Evolutionary conservation across 2,113 vertebrate species (phyloP).

Genomic region (Antechinus flavipes): DNA sequence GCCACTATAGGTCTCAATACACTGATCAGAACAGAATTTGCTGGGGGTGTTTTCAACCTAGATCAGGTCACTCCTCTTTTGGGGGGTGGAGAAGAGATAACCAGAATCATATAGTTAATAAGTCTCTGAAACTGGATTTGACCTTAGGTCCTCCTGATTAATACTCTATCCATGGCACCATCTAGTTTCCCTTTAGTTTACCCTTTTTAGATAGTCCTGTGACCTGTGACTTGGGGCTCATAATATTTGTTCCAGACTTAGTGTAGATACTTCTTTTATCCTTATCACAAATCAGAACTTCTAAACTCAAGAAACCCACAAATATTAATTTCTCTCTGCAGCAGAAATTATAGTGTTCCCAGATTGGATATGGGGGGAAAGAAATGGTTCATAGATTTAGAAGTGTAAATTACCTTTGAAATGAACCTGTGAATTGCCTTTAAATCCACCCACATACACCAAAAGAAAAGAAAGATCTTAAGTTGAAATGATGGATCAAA

Average conservation of each 20-base stretch:
- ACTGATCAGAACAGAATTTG: not conserved
- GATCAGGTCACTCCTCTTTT: not conserved
- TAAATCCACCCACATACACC: not conserved
- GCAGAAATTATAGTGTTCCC: not conserved
- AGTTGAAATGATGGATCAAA: not conserved
- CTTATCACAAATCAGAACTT: not conserved
- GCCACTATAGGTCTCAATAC: not conserved
- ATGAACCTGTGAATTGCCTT: not conserved
- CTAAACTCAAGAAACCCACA: not conserved
- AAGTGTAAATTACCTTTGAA: not conserved
- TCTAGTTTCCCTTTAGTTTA: not conserved
- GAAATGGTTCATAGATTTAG: not conserved
- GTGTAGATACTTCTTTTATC: not conserved
- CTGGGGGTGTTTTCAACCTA: not conserved
- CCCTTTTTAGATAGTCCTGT: not conserved
- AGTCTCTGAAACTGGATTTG: not conserved
- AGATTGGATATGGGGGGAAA: not conserved
- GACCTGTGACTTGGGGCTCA: not conserved
- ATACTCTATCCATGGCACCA: too few relatives aligned
- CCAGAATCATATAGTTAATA: too few relatives aligned
- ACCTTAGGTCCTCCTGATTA: not conserved
- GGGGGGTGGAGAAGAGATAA: too few relatives aligned
- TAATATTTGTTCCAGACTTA: not conserved
- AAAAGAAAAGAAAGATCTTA: not conserved
- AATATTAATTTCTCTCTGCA: not conserved